Evolutionary conservation across 2,888 invertebrate species (phyloP).

Genomic region (Caenorhabditis sp.): DNA sequence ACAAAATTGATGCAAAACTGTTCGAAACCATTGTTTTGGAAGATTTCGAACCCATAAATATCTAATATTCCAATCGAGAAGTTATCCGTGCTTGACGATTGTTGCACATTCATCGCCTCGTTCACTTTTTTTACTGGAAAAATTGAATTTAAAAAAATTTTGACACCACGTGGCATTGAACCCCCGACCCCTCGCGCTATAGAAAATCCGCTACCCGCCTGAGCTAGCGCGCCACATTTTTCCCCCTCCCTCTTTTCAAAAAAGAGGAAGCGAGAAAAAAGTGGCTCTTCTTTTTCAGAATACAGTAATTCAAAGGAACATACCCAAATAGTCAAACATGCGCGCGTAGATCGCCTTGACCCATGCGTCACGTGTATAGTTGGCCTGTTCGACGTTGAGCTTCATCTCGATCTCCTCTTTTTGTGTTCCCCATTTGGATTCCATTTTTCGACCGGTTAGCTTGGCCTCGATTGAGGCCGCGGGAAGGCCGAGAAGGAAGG

Average conservation of each 20-base stretch:
- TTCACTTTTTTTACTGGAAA: slow-evolving; percentile 75
- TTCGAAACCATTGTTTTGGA: slow-evolving; percentile 79
- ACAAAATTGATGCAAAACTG: slow-evolving; percentile 80
- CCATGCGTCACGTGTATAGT: slow-evolving; percentile 77
- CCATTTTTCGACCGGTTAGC: slow-evolving; percentile 77
- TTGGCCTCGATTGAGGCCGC: slow-evolving; percentile 75
- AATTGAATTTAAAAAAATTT: not conserved
- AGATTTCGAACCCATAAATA: slow-evolving; percentile 81
- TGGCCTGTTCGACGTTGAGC: slow-evolving; percentile 77
- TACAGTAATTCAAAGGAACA: not conserved
- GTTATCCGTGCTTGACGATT: slow-evolving; percentile 18
- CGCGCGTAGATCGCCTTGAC: slow-evolving; percentile 78
- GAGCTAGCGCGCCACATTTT: no score
- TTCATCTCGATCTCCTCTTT: slow-evolving; percentile 78
- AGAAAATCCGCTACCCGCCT: no score
- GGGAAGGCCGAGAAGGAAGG: slow-evolving; percentile 76
- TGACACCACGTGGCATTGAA: not conserved
- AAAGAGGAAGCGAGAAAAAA: no score
- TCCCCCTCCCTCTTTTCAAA: no score
- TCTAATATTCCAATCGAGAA: slow-evolving; percentile 78
- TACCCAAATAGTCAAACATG: slow-evolving; percentile 77
- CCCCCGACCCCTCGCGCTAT: no score
- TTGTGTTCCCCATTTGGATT: slow-evolving; percentile 77
- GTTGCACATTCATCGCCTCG: slow-evolving; percentile 75
- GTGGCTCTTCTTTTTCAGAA: not conserved